Evolutionary conservation across 2,888 invertebrate species (phyloP), one percentile per base, ranked within the genome.

Genomic region (Lasioglossum calceatum): DNA sequence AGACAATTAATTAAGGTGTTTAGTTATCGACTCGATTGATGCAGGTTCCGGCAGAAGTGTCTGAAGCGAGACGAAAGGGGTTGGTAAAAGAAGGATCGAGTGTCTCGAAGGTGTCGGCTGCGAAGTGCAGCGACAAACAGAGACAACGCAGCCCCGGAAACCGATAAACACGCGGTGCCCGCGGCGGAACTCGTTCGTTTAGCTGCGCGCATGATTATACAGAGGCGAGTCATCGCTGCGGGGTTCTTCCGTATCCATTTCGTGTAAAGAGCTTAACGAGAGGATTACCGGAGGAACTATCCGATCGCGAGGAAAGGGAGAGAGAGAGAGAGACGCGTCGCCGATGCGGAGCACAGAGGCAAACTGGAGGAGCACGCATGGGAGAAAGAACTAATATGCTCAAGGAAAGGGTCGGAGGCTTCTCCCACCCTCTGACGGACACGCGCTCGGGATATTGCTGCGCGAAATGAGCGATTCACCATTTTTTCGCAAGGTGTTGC

Each of bases 181-280:
- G 72, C 72, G 85, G 54, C 77, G 64, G 32, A 80, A 67, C 73
- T 79, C 78, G 82, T 77, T 86, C 84, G 86, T 89, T 86, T 86
- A 79, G 47, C 79, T 82, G 81, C 82, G 81, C 90, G 79, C 84
- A 84, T 73, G 80, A 87, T 87, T 86, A 79, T 76, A 73, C 61
- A 61, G 77, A 77, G 47, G 50, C 73, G 71, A 81, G 73, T 58
- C 58, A 73, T 70, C 77, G 76, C 74, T 77, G 36, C 74, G 39
- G 44, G 82, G 58, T 71, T 83, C 86, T 80, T 79, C 74, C 64
- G 77, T 82, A 87, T 87, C 87, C 87, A 82, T 79, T 86, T 87
- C 79, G 82, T 44, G 77, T 80, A 83, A 86, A 86, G 82, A 79
- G 84, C 86, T 85, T 88, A 89, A 90, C 89, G 84, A 87, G 85